Evolutionary conservation across 2,888 invertebrate species (phyloP), one percentile per base, ranked within the genome.

Genomic region (Ennomos quercinarius): DNA sequence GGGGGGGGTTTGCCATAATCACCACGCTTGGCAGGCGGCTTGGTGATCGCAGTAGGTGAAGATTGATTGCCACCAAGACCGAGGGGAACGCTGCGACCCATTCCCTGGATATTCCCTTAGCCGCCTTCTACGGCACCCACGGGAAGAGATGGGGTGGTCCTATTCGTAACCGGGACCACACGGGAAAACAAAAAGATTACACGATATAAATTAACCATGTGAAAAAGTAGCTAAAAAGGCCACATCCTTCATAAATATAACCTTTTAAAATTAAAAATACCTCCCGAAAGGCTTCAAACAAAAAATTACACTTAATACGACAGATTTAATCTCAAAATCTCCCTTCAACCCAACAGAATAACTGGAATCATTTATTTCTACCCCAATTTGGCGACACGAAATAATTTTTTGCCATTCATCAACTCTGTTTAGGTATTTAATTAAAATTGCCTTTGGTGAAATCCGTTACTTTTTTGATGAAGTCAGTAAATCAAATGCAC

Each of bases 331-430:
- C 48, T 54, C 11, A n/a, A 45, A 43, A 44, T 39, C 41, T 57
- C 59, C 50, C 41, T 54, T 43, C 40, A 43, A 34, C 52, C 39
- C 41, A 39, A 54, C 39, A 35, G 27, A 58, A 54, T 57, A 50
- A 54, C 55, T 57, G 43, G 12, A 51, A 54, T 58, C 57, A 62
- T 62, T 58, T 55, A 51, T 57, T 41, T 49, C 49, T 49, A 61
- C 57, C 57, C 53, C 42, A 51, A 51, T 55, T 58, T 47, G 54
- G 50, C 42, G 55, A 50, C 55, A 11, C 34, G 55, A 57, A 57
- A 53, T 62, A 57, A 49, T 27, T 66, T 63, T 53, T 64, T 47
- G 51, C 50, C 61, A 63, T 63, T 61, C 50, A 58, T 63, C 63
- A 57, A 35, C 34, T 56, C 60, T 48, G 48, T 61, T 45, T 42